These are phyloP conservation scores for Mustela lutreola DNA, from an alignment of 2,113 vertebrate genomes.

Conservation along the genomic window DNA sequence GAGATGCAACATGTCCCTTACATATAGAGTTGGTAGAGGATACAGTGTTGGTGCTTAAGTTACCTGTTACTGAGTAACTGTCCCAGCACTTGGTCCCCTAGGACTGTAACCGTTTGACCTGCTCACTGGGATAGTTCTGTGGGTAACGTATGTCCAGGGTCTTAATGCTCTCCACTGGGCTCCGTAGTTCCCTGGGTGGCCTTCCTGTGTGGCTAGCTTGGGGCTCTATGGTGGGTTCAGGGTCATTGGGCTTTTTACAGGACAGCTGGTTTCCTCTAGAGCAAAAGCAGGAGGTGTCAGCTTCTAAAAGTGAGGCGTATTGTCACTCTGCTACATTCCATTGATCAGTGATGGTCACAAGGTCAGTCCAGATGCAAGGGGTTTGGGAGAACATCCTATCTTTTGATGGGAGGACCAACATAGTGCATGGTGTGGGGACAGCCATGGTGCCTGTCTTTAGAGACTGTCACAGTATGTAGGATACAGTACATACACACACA, in stretches of 20 bases:
- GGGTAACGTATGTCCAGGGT: background rate
- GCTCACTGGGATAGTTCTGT: background rate
- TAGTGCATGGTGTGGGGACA: accelerated
- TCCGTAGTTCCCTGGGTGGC: background rate
- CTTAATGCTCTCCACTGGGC: background rate
- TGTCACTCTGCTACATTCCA: background rate
- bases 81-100: background rate
- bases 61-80: background rate
- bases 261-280: background rate
- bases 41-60: background rate
- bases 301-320: background rate
- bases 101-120: background rate
- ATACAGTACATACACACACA: background rate
- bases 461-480: background rate
- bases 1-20: background rate
- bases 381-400: background rate
- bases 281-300: background rate
- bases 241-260: background rate
- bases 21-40: background rate
- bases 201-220: background rate
- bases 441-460: background rate
- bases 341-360: background rate
- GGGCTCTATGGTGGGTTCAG: background rate
- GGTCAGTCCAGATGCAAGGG: background rate
- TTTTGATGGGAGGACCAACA: background rate